Evolutionary conservation across 1,140 invertebrate genomes (phyloP).

Genomic region (Heliconius nattereri): DNA sequence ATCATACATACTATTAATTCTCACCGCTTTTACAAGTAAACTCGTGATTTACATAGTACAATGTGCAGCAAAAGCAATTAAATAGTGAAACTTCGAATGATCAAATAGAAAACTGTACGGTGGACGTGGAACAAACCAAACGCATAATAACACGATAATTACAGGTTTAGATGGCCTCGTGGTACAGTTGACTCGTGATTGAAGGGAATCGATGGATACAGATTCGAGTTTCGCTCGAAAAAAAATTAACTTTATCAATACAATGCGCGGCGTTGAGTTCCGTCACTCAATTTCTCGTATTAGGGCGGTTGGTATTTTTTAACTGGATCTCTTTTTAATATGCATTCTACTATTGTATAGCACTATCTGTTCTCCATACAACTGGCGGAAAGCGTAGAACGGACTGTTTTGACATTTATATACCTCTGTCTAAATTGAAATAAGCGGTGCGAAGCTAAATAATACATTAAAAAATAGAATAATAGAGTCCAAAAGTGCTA

Average conservation of each 20-base stretch:
- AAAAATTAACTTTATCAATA: neutral
- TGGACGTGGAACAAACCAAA: constrained; percentile 10
- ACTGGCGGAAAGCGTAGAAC: no score
- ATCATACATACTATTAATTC: constrained; percentile 1
- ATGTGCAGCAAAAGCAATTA: neutral
- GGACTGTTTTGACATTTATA: no score
- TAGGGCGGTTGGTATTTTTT: no score
- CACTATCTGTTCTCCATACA: no score
- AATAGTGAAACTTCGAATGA: constrained; percentile 7
- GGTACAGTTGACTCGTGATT: neutral
- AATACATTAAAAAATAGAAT: no score
- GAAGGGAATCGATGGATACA: neutral
- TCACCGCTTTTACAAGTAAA: constrained; percentile 4
- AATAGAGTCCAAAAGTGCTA: neutral
- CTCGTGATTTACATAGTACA: constrained; percentile 5
- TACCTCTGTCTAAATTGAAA: no score
- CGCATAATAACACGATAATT: constrained; percentile 7
- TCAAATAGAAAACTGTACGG: constrained; percentile 8
- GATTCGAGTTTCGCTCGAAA: neutral
- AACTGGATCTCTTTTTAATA: no score
- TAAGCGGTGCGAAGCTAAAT: no score
- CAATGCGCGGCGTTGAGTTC: neutral
- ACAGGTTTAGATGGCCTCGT: neutral
- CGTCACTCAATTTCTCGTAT: neutral
- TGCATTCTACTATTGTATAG: no score